Conservation (phyloP, 2,113 vertebrate species). For the Cottus gobio region DNA sequence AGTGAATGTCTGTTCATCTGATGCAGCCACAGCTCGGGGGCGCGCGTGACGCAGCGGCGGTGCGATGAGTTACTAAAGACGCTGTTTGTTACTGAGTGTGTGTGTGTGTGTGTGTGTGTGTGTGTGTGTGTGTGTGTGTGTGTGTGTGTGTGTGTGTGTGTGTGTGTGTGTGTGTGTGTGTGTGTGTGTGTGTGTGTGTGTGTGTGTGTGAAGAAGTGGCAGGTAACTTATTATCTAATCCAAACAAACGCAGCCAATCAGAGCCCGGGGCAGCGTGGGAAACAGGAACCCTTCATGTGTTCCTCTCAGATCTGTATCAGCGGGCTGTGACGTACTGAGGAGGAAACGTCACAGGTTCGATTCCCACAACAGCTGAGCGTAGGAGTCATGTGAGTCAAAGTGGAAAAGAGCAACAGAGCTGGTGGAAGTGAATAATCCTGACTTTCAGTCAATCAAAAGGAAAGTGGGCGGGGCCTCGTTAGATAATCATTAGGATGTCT, state of each 20-base stretch:
- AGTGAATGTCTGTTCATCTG: conserved; percentile 1
- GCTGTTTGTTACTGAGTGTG: conserved; percentile 35
- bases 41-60: conserved; percentile 38
- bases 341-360: conserved; percentile 45
- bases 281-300: conserved; percentile 34
- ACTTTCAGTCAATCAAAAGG: too few species aligned
- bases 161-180: conserved; percentile 24
- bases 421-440: background rate
- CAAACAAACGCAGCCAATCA: conserved; percentile 55
- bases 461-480: background rate
- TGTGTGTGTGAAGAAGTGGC: conserved; percentile 42
- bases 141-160: background rate
- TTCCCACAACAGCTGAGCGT: conserved; percentile 47
- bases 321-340: conserved; percentile 1
- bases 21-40: too few species aligned
- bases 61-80: conserved; percentile 38
- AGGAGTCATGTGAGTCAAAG: background rate
- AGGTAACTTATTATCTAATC: conserved; percentile 68
- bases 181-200: background rate
- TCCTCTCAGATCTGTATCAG: conserved; percentile 26
- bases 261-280: conserved; percentile 49
- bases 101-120: background rate
- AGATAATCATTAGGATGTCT: too few species aligned
- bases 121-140: conserved; percentile 37
- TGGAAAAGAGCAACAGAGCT: background rate